Conservation (phyloP, 2,797 vertebrate genomes). For the Myotis vivesi region DNA sequence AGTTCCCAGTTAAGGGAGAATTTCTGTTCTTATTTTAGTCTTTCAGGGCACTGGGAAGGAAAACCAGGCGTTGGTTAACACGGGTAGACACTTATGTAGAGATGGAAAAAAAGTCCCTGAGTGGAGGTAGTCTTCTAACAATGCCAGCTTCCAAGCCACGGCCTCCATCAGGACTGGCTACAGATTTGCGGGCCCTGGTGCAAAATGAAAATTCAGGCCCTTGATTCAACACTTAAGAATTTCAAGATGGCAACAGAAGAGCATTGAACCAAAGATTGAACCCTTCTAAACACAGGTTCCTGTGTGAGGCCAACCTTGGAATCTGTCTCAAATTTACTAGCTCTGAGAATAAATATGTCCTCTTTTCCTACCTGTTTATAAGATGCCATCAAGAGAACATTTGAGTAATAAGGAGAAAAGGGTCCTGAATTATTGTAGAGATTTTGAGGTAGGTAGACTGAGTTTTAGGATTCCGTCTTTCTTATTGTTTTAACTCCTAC, state of each 20-base stretch:
- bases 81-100: background rate
- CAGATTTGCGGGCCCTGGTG: background rate
- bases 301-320: background rate
- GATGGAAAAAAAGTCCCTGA: background rate
- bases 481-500: background rate
- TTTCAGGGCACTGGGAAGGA: background rate
- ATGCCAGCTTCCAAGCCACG: background rate
- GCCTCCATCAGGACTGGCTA: background rate
- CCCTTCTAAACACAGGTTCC: background rate
- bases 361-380: background rate
- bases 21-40: background rate
- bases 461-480: background rate
- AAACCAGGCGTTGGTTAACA: background rate
- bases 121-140: background rate
- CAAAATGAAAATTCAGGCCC: background rate
- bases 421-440: background rate
- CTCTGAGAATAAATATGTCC: background rate
- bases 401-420: background rate
- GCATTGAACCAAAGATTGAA: background rate
- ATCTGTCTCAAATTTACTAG: background rate
- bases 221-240: background rate
- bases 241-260: background rate
- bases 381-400: background rate
- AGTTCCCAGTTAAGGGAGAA: background rate
- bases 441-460: background rate